Percentiles rank a stretch among this genome's conserved stretches.
phyloP scores from a whole-genome alignment of 2,888 invertebrate genomes.

The Hypomecis punctinalis region DNA sequence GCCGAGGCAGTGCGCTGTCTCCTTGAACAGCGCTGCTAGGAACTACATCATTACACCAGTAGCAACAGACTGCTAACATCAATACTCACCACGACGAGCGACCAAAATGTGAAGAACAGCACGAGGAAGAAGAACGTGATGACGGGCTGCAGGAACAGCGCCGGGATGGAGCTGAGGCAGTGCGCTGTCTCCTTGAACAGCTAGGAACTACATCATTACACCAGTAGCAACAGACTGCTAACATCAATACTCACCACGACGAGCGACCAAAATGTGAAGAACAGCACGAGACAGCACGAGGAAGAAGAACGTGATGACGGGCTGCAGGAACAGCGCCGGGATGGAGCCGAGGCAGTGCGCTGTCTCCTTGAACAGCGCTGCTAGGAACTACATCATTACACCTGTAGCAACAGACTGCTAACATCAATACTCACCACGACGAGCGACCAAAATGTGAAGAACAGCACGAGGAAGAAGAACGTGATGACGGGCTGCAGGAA shows the following conservation, averaged over 20 bases:
- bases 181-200: constrained; percentile 93
- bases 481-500: constrained; percentile 94
- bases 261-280: constrained; percentile 94
- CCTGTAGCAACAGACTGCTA: not conserved
- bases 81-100: constrained; percentile 90
- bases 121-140: constrained; percentile 92
- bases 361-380: constrained; percentile 89
- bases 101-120: constrained; percentile 94
- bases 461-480: constrained; percentile 90
- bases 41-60: not conserved
- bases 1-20: constrained; percentile 94
- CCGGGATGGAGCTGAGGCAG: constrained; percentile 93
- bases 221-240: not conserved
- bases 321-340: constrained; percentile 94
- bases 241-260: constrained; percentile 88
- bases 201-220: not conserved
- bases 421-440: constrained; percentile 88
- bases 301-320: constrained; percentile 92
- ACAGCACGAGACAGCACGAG: constrained; percentile 90
- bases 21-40: constrained; percentile 82
- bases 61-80: not conserved
- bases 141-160: constrained; percentile 93
- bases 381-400: not conserved
- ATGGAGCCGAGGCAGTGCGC: constrained; percentile 93
- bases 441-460: constrained; percentile 94